phyloP scores from a whole-genome alignment of 2,797 vertebrate genomes.

The Ptychobarbus kaznakovi region DNA sequence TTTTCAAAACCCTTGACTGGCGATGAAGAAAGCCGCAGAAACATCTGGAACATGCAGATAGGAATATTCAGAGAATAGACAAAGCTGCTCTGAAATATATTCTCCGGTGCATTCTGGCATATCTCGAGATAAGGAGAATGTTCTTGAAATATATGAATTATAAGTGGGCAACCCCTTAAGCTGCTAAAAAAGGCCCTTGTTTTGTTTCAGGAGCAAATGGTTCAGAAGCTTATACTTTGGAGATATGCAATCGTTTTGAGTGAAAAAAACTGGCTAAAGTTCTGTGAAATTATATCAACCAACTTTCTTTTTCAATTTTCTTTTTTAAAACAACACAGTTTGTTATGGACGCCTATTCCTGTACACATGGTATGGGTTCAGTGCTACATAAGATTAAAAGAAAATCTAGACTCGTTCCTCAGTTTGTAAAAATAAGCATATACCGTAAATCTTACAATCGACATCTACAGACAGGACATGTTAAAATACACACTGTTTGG shows the following conservation, averaged over 20 bases:
- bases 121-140: slow-evolving; percentile 45
- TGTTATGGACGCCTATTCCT: neutral
- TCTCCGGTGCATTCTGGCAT: slow-evolving; percentile 47
- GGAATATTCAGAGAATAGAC: slow-evolving; percentile 25
- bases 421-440: neutral
- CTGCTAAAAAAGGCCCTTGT: slow-evolving; percentile 21
- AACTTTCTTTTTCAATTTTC: neutral
- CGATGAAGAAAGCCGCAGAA: slow-evolving; percentile 35
- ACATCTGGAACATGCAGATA: slow-evolving; percentile 54
- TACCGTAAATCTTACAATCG: neutral
- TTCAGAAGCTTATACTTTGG: slow-evolving; percentile 23
- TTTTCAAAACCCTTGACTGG: slow-evolving; percentile 43
- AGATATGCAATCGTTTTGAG: slow-evolving; percentile 20
- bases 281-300: slow-evolving; percentile 23
- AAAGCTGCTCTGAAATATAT: slow-evolving; percentile 46
- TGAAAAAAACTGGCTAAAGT: neutral
- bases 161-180: slow-evolving; percentile 29
- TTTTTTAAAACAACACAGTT: neutral
- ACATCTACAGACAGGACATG: neutral
- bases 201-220: slow-evolving; percentile 37
- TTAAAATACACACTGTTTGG: neutral
- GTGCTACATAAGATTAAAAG: neutral
- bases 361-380: neutral
- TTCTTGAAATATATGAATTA: slow-evolving; percentile 45
- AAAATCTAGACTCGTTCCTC: neutral